phyloP scores from a whole-genome alignment of 2,113 vertebrate species.

The pig (Sus scrofa) region T2T-Sscrofa CM000814.6:63675501-63676000 shows the following conservation, averaged over 20 bases:
- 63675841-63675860: no score
- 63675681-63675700: neutral
- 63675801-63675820: no score
- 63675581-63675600: neutral
- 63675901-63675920: no score
- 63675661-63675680: neutral
- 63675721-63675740: neutral
- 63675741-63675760: neutral
- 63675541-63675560: neutral
- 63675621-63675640: neutral
- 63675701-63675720: neutral
- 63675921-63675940: no score
- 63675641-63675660: neutral
- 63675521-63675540: neutral
- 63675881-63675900: no score
- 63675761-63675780: neutral
- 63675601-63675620: no score
- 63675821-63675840: no score
- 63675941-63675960: no score
- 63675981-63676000: no score
- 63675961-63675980: no score
- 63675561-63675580: neutral
- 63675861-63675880: no score
- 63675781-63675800: no score
- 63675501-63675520: neutral